phyloP scores from a whole-genome alignment of 2,797 vertebrate genomes.

The Caiman crocodilus region DNA sequence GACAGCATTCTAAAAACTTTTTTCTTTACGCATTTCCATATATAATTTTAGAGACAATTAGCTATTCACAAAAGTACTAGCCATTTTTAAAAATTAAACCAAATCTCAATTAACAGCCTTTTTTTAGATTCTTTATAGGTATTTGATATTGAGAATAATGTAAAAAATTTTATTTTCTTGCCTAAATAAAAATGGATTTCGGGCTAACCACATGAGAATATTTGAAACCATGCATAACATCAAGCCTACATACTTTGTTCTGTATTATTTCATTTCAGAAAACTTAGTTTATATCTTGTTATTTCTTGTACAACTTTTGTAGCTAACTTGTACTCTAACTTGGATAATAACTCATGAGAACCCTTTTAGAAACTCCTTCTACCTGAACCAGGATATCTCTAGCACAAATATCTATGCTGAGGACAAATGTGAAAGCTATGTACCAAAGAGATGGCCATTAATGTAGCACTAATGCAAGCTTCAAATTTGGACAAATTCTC shows the following conservation, averaged over 20 bases:
- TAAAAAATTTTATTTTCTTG: background rate
- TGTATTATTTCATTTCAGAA: too few species aligned
- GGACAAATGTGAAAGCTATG: background rate
- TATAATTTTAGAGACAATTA: background rate
- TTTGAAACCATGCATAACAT: background rate
- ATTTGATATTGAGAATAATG: background rate
- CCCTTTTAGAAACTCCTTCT: background rate
- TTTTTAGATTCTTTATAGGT: background rate
- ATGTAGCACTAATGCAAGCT: background rate
- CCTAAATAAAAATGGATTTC: background rate
- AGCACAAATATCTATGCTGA: background rate
- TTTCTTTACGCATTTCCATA: background rate
- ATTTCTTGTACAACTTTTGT: too few species aligned
- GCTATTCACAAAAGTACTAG: background rate
- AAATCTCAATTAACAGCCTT: background rate
- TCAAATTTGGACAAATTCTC: background rate
- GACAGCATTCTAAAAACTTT: background rate
- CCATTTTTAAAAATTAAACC: background rate
- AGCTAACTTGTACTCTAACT: too few species aligned
- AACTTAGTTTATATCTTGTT: too few species aligned
- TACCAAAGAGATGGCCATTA: background rate
- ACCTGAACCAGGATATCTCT: background rate
- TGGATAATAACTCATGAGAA: background rate
- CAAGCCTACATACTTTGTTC: background rate
- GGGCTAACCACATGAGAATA: background rate